Conservation (phyloP, 1,140 invertebrate genomes). For the Zaprionus lachaisei region DNA sequence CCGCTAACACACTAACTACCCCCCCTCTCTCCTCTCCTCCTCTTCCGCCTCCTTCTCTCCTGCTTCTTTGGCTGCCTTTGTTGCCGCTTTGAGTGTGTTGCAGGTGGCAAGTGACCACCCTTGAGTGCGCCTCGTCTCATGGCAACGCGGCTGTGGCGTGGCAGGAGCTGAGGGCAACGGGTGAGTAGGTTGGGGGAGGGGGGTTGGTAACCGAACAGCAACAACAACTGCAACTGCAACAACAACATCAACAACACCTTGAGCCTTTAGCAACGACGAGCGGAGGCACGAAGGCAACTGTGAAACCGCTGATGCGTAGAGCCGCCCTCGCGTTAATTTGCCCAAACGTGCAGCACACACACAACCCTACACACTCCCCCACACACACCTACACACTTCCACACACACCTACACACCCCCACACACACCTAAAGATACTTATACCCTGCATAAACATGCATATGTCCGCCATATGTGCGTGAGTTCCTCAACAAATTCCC, state of each 20-base stretch:
- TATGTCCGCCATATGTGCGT: not conserved
- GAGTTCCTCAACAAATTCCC: not conserved
- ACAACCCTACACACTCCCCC: not conserved
- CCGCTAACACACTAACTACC: not conserved
- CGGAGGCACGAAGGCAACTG: not conserved
- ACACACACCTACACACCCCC: not conserved
- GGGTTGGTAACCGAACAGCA: not conserved
- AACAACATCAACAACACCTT: slow-evolving; percentile 2
- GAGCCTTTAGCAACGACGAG: slow-evolving; percentile 10
- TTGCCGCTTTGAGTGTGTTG: not conserved
- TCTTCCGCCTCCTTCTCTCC: not conserved
- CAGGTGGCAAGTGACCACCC: not conserved
- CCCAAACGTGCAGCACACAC: slow-evolving; percentile 3
- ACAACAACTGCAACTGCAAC: not conserved
- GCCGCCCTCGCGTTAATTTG: not conserved
- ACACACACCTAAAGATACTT: not conserved
- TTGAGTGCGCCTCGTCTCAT: slow-evolving; percentile 7
- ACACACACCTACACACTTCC: not conserved
- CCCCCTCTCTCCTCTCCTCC: not conserved
- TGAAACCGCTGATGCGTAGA: slow-evolving; percentile 23
- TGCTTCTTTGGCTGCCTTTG: not conserved
- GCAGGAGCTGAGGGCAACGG: not conserved
- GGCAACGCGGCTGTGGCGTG: not conserved
- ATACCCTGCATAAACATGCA: not conserved
- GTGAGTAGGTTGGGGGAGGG: not conserved